phyloP scores from a whole-genome alignment of 2,888 invertebrate genomes.

The Aleiodes alternator region DNA sequence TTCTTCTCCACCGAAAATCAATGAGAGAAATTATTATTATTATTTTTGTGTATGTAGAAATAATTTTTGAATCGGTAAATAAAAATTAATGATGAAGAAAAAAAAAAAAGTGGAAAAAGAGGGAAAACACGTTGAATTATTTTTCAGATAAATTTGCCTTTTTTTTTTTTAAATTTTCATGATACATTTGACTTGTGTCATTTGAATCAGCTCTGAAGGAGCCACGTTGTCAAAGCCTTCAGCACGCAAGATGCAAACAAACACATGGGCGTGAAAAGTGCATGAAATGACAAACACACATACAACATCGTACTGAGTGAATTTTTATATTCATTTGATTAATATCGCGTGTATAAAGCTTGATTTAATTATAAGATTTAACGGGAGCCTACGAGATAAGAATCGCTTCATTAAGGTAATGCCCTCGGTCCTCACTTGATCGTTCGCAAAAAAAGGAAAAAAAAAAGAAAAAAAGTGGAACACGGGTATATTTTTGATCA shows the following conservation, averaged over 20 bases:
- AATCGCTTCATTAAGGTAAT: constrained; percentile 67
- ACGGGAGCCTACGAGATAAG: constrained; percentile 61
- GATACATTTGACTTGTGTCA: background rate
- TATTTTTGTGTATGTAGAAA: background rate
- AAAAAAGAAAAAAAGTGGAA: constrained; percentile 48
- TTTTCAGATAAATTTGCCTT: too few species aligned
- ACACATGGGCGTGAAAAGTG: constrained; percentile 39
- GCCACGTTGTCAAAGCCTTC: background rate
- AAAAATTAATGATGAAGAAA: too few species aligned
- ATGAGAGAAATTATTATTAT: constrained; percentile 23
- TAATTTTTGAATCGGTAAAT: constrained; percentile 14
- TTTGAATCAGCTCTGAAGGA: constrained; percentile 21
- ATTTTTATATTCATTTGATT: constrained; percentile 58
- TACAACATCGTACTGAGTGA: too few species aligned
- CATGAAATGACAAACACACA: constrained; percentile 12
- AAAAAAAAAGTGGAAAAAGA: too few species aligned
- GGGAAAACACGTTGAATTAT: too few species aligned
- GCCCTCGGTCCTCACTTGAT: constrained; percentile 14
- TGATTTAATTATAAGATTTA: constrained; percentile 72
- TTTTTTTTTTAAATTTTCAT: background rate
- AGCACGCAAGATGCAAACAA: constrained; percentile 4
- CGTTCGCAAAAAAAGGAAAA: background rate
- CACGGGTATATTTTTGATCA: constrained; percentile 39
- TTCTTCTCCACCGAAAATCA: background rate
- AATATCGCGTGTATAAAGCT: constrained; percentile 61